Percentiles rank a stretch among this genome's conserved stretches.
These are phyloP conservation scores for Hypselothyrea guttata DNA, from an alignment of 2,888 invertebrate species.

Conservation along the genomic window DNA sequence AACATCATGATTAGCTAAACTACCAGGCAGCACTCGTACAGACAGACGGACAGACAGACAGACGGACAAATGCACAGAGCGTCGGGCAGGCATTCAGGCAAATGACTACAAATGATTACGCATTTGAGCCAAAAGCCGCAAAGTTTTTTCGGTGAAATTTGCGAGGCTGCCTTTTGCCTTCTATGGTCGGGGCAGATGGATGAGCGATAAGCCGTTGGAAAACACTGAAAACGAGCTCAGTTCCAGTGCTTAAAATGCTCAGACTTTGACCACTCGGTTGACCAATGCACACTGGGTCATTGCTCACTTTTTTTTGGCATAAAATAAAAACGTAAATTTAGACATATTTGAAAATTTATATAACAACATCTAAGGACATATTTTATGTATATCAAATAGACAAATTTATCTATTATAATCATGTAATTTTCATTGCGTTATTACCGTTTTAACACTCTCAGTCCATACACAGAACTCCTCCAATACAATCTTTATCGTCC, in stretches of 20 bases:
- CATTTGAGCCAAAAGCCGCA: constrained; percentile 52
- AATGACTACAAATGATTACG: constrained; percentile 75
- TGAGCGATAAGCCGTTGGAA: constrained; percentile 57
- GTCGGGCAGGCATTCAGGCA: constrained; percentile 48
- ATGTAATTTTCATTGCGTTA: no score
- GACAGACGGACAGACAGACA: not conserved
- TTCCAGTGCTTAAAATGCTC: constrained; percentile 40
- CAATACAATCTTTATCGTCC: no score
- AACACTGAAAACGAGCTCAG: constrained; percentile 69
- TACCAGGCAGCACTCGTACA: constrained; percentile 38
- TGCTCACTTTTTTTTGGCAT: no score
- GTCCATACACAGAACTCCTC: no score
- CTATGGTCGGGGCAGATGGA: constrained; percentile 45
- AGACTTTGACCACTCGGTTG: not conserved
- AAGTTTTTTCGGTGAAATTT: constrained; percentile 58
- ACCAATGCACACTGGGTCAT: constrained; percentile 22
- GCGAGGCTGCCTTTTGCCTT: constrained; percentile 32
- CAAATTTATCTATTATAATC: no score
- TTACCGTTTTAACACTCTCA: no score
- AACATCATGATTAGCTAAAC: constrained; percentile 71
- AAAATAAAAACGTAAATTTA: no score
- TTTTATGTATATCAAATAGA: no score
- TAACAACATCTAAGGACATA: no score
- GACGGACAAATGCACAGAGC: no score
- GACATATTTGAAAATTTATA: no score